A percentile compares a stretch with the other conserved stretches of the same genome.
Conservation (phyloP, 2,113 vertebrate species). For the Tetrao urogallus region DNA sequence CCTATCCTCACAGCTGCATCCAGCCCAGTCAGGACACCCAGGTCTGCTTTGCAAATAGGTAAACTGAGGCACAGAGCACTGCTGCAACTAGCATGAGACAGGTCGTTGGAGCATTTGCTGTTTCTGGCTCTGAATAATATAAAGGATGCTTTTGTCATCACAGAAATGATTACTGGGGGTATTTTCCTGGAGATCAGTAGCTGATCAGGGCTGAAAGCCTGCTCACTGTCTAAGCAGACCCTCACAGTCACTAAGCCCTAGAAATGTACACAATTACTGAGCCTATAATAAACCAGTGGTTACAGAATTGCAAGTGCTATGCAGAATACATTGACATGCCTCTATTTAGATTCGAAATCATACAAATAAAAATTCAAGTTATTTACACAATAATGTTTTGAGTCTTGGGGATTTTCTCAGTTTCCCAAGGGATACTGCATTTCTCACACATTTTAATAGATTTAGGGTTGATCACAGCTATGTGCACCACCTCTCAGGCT, state of each 20-base stretch:
- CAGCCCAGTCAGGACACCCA: neutral
- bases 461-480: neutral
- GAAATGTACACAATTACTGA: neutral
- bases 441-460: rapidly evolving
- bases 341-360: neutral
- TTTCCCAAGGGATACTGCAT: neutral
- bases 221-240: neutral
- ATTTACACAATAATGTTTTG: neutral
- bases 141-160: neutral
- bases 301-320: neutral
- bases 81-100: neutral
- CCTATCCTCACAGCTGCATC: neutral
- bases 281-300: neutral
- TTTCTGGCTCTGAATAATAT: neutral
- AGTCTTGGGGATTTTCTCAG: neutral
- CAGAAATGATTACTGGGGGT: neutral
- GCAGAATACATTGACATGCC: neutral
- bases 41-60: neutral
- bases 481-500: rapidly evolving
- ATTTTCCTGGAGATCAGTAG: conserved; percentile 11
- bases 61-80: neutral
- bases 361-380: neutral
- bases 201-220: neutral
- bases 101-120: neutral
- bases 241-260: neutral